Conservation (phyloP, 2,797 vertebrate genomes). For the Apogon talboti region DNA sequence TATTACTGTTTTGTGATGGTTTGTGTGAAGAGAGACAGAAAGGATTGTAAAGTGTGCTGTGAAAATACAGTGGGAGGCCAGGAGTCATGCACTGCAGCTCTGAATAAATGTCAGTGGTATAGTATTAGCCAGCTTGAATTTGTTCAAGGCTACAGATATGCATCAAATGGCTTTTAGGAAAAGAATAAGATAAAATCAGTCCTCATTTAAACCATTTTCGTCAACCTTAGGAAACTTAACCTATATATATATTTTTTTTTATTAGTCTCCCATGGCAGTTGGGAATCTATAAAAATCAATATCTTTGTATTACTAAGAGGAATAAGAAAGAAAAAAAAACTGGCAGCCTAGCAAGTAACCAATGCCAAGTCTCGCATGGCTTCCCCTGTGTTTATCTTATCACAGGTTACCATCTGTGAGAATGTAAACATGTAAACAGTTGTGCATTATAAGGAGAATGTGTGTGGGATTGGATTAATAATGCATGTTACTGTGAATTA, state of each 20-base stretch:
- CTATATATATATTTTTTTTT: conserved; percentile 45
- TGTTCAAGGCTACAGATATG: conserved; percentile 40
- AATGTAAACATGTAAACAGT: conserved; percentile 39
- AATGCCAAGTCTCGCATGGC: conserved; percentile 43
- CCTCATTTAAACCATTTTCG: neutral
- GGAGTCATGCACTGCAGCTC: conserved; percentile 62
- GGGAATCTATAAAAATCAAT: conserved; percentile 64
- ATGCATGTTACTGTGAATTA: conserved; percentile 50
- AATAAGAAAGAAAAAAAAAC: conserved; percentile 28
- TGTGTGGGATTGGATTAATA: conserved; percentile 40
- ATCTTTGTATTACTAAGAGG: conserved; percentile 46
- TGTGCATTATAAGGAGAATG: conserved; percentile 5
- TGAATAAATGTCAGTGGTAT: conserved; percentile 65
- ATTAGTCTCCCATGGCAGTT: conserved; percentile 36
- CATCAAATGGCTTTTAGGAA: conserved; percentile 49
- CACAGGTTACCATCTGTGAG: conserved; percentile 64
- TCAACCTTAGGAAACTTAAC: neutral
- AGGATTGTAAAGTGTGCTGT: conserved; percentile 60
- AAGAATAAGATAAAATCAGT: conserved; percentile 5
- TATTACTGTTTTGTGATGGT: conserved; percentile 74
- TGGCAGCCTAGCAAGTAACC: conserved; percentile 41
- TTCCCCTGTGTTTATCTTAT: conserved; percentile 38
- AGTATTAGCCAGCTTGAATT: conserved; percentile 48
- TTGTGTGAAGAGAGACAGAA: conserved; percentile 62
- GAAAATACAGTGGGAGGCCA: conserved; percentile 64